phyloP scores from a whole-genome alignment of 2,888 invertebrate genomes.

The Andrena fulva region DNA sequence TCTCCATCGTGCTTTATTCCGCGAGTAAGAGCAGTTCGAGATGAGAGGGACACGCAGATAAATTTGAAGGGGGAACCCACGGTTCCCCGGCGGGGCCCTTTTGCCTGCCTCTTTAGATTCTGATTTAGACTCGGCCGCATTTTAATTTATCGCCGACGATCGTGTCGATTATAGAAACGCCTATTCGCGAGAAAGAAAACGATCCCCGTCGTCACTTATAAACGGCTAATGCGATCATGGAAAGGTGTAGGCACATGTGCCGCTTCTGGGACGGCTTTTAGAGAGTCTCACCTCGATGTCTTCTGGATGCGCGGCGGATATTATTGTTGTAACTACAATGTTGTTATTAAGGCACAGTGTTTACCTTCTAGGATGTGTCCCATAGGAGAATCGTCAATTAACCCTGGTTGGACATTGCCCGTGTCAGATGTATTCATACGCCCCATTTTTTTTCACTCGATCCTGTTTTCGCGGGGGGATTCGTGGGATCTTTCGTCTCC shows the following conservation, averaged over 20 bases:
- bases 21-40: constrained; percentile 39
- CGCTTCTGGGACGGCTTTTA: not conserved
- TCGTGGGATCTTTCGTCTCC: constrained; percentile 63
- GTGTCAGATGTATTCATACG: constrained; percentile 38
- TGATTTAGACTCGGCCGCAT: constrained; percentile 65
- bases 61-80: constrained; percentile 51
- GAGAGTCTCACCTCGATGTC: not conserved
- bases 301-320: not conserved
- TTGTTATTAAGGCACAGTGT: not conserved
- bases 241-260: not conserved
- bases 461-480: constrained; percentile 43
- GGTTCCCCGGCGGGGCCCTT: constrained; percentile 15
- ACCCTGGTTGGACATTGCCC: not conserved
- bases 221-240: not conserved
- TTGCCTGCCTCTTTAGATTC: constrained; percentile 54
- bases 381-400: constrained; percentile 14
- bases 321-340: no score
- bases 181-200: constrained; percentile 11
- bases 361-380: not conserved
- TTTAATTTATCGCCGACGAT: constrained; percentile 70
- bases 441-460: constrained; percentile 45
- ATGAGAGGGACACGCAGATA: constrained; percentile 49
- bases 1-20: constrained; percentile 43
- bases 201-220: not conserved
- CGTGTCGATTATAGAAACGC: constrained; percentile 53